phyloP scores from a whole-genome alignment of 2,888 invertebrate genomes.

The Phragmatobia fuliginosa region DNA sequence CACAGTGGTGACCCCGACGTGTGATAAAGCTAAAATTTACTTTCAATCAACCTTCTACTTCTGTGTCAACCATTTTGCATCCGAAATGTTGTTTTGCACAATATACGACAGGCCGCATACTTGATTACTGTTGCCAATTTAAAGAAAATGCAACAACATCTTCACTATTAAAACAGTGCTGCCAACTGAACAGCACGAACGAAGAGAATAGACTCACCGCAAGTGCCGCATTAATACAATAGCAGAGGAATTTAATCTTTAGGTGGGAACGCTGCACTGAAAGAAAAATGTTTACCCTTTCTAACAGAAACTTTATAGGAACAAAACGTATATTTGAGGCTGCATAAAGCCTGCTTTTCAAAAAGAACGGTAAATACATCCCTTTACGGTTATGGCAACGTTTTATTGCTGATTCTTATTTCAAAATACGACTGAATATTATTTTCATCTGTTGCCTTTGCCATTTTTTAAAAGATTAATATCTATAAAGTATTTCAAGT shows the following conservation, averaged over 20 bases:
- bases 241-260: slow-evolving; percentile 30
- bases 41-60: no score
- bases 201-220: slow-evolving; percentile 32
- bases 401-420: neutral
- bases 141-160: neutral
- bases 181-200: slow-evolving; percentile 30
- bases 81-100: no score
- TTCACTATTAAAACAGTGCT: slow-evolving; percentile 9
- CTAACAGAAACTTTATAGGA: neutral
- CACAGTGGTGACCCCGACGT: no score
- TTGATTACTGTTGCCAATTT: neutral
- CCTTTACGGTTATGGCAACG: neutral
- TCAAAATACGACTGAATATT: neutral
- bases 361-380: neutral
- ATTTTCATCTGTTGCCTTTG: neutral
- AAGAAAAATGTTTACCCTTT: slow-evolving; percentile 21
- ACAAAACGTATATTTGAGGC: neutral
- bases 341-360: neutral
- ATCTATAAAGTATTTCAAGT: no score
- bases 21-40: no score
- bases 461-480: no score
- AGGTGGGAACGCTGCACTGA: slow-evolving; percentile 23
- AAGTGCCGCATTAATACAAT: slow-evolving; percentile 39
- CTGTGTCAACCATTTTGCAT: no score
- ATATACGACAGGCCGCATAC: no score